phyloP scores from a whole-genome alignment of 2,888 invertebrate genomes.

The Linnaemya vulpina region DNA sequence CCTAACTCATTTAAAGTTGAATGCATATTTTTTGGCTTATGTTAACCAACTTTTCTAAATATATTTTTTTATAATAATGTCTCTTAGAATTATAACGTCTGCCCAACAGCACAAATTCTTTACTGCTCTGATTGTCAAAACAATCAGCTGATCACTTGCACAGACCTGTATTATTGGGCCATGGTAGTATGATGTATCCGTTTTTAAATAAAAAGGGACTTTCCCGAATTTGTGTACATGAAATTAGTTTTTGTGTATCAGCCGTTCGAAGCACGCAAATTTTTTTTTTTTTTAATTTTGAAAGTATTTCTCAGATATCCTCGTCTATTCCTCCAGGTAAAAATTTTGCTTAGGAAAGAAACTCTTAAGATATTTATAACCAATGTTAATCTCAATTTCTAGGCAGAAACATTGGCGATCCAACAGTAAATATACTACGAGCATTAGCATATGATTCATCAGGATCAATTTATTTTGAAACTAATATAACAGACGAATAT shows the following conservation, averaged over 20 bases:
- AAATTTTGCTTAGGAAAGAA: not conserved
- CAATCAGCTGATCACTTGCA: too few species aligned
- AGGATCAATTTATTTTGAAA: conserved; percentile 26
- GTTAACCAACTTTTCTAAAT: too few species aligned
- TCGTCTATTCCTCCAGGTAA: conserved; percentile 18
- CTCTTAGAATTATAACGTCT: not conserved
- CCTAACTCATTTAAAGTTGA: too few species aligned
- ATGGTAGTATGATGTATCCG: not conserved
- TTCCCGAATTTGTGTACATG: not conserved
- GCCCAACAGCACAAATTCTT: not conserved
- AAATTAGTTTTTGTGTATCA: not conserved
- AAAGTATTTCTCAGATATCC: not conserved
- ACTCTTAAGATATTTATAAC: conserved; percentile 1
- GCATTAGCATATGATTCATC: conserved; percentile 18
- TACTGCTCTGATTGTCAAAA: not conserved
- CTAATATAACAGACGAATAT: conserved; percentile 18
- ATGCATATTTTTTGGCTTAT: too few species aligned
- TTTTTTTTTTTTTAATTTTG: conserved; percentile 28
- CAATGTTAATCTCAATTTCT: conserved; percentile 8
- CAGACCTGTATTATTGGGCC: too few species aligned
- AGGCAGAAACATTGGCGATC: not conserved
- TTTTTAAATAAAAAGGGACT: not conserved
- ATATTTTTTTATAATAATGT: not conserved
- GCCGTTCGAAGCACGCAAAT: too few species aligned
- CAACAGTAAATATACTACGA: conserved; percentile 16